Evolutionary conservation across 2,113 vertebrate genomes (phyloP).

Genomic region (Pelobates fuscus): DNA sequence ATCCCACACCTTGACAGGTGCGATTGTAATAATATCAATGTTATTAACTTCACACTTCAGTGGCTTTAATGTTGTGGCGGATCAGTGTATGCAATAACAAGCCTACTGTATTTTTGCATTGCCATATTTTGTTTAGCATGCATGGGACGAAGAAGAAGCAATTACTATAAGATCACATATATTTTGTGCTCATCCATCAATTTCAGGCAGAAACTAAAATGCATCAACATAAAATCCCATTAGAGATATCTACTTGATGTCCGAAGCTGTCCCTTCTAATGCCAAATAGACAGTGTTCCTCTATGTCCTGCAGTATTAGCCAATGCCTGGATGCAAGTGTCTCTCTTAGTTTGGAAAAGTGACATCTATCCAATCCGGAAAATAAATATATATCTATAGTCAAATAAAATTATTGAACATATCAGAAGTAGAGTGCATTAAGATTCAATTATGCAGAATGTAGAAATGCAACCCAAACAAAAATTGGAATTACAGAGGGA

Average conservation of each 20-base stretch:
- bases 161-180: too few relatives aligned
- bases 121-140: too few relatives aligned
- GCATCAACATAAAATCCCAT: slow-evolving; percentile 10
- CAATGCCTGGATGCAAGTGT: neutral
- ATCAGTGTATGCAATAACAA: too few relatives aligned
- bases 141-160: too few relatives aligned
- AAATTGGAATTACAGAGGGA: slow-evolving; percentile 28
- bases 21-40: too few relatives aligned
- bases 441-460: slow-evolving; percentile 38
- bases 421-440: slow-evolving; percentile 15
- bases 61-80: too few relatives aligned
- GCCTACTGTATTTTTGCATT: too few relatives aligned
- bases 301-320: slow-evolving; percentile 17
- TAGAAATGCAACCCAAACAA: slow-evolving; percentile 33
- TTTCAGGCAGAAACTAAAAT: neutral
- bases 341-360: slow-evolving; percentile 24
- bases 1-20: too few relatives aligned
- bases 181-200: neutral
- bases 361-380: slow-evolving; percentile 31
- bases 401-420: slow-evolving; percentile 34
- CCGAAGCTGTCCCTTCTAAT: neutral
- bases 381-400: slow-evolving; percentile 11
- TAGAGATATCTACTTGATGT: neutral
- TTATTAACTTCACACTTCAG: too few relatives aligned
- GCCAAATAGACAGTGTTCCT: neutral